Conservation (phyloP, 2,888 invertebrate genomes). For the Latrodectus hesperus region DNA sequence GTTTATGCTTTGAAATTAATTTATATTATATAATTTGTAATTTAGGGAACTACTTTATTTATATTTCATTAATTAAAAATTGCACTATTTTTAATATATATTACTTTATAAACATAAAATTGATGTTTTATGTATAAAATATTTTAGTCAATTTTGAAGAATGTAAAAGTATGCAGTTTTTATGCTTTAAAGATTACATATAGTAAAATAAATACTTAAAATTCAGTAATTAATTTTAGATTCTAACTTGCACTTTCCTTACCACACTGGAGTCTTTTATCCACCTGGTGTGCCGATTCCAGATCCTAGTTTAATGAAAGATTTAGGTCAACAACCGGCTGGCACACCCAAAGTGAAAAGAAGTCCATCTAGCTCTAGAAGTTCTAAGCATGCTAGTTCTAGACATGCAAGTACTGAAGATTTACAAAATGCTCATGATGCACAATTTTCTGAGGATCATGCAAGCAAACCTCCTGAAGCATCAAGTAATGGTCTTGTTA, state of each 20-base stretch:
- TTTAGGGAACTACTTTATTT: no score
- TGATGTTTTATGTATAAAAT: no score
- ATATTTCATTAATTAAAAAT: no score
- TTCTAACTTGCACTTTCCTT: slow-evolving; percentile 54
- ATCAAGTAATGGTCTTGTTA: neutral
- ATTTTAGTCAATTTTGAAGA: no score
- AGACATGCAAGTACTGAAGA: slow-evolving; percentile 25
- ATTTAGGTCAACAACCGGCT: slow-evolving; percentile 30
- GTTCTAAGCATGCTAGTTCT: slow-evolving; percentile 21
- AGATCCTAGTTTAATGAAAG: slow-evolving; percentile 45
- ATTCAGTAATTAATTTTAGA: slow-evolving; percentile 19
- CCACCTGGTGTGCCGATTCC: slow-evolving; percentile 40
- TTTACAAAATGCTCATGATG: slow-evolving; percentile 3
- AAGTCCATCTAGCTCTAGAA: slow-evolving; percentile 10
- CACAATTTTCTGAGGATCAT: neutral
- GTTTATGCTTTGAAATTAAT: no score
- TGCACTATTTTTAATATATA: no score
- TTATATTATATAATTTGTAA: no score
- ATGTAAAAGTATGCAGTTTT: neutral
- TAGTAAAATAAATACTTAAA: neutral
- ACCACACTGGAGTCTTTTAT: slow-evolving; percentile 71
- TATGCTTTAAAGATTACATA: neutral
- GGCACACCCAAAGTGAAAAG: slow-evolving; percentile 24
- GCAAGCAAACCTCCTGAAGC: neutral
- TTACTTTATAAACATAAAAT: no score